Conservation (phyloP, 2,113 vertebrate species). For the Microtus richardsoni region DNA sequence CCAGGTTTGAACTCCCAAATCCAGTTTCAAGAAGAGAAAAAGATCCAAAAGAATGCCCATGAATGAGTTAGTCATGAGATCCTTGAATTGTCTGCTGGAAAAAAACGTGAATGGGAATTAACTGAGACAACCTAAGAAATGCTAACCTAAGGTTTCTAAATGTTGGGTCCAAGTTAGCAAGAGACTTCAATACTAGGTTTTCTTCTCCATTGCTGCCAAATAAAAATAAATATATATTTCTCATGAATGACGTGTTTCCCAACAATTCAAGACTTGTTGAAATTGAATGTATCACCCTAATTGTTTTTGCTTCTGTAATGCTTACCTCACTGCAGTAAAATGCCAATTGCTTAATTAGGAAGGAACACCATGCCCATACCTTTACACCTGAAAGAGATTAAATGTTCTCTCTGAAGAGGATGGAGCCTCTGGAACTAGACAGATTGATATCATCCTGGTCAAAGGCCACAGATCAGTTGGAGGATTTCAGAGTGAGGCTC, state of each 20-base stretch:
- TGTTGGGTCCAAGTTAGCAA: neutral
- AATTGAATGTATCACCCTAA: neutral
- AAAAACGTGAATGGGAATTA: neutral
- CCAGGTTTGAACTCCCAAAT: neutral
- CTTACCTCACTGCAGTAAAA: conserved; percentile 1
- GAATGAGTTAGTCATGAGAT: neutral
- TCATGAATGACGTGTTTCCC: neutral
- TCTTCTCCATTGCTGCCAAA: neutral
- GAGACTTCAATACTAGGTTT: neutral
- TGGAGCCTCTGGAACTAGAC: neutral
- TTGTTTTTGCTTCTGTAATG: conserved; percentile 39
- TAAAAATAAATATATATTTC: neutral
- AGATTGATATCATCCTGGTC: neutral
- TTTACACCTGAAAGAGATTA: neutral
- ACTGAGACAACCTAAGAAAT: neutral
- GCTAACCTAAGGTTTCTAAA: neutral
- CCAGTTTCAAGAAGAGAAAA: neutral
- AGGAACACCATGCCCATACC: neutral
- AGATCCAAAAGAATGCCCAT: neutral
- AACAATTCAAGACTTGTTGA: no score
- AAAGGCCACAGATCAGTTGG: neutral
- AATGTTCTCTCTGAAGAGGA: neutral
- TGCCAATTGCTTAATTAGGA: neutral
- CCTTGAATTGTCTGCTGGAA: neutral
- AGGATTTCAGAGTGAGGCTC: neutral